Evolutionary conservation across 2,113 vertebrate species (phyloP), one percentile per base, ranked within the genome.

Genomic region (Cyprinodon brontotheroides): DNA sequence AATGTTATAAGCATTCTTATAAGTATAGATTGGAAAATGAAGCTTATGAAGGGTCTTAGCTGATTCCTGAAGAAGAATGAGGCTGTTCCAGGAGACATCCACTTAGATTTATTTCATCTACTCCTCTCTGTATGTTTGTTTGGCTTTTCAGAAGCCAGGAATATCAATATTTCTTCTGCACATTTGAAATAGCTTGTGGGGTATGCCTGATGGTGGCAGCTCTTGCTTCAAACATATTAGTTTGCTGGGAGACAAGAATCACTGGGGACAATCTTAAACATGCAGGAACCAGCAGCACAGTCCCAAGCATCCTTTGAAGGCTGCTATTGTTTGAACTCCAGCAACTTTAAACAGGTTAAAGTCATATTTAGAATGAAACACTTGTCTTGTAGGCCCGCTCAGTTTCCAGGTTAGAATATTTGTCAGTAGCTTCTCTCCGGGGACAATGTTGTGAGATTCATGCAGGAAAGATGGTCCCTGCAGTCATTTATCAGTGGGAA

Each of bases 161-260:
- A 93, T 92, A 93, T 95, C 91, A 93, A 91, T 92, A 93, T 88
- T 57, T 57, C 65, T 86, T 87, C 86, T 83, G 59, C 87, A 86
- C 86, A 87, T 89, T 91, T 91, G 89, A 90, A 93, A 94, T 89
- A 80, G 92, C 92, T 94, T 39, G 86, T 93, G 92, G 92, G 88
- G 68, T 82, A 83, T 83, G 78, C 86, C 88, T 91, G 89, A 92
- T 72, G 75, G 83, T 92, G 90, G 92, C 91, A 92, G 86, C 80
- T 85, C 61, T 79, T 72, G 88, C 93, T 92, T 93, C 91, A 92
- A 92, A 94, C 90, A 92, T 89, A 94, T 94, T 94, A 94, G 91
- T 92, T 87, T 90, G 82, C 87, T 79, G 73, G 77, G 80, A 90
- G 90, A 89, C 66, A 43, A 75, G 75, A 85, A 79, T 79, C 89